phyloP scores from a whole-genome alignment of 2,888 invertebrate genomes.

The Volucella bombylans region DNA sequence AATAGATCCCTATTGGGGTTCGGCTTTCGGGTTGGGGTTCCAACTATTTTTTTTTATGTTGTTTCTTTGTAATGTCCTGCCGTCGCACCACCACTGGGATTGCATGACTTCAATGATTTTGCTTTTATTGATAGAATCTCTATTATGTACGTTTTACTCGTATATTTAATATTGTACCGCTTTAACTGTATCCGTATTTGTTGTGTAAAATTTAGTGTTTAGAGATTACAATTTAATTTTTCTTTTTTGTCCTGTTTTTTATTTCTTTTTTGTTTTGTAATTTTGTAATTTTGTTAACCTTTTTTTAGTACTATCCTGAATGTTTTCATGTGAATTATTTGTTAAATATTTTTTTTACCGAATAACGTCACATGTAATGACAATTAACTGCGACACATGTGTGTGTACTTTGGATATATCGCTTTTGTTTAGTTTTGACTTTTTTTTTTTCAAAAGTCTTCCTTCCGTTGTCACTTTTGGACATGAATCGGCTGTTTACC shows the following conservation, averaged over 20 bases:
- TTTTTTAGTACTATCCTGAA: not conserved
- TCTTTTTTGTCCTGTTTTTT: not conserved
- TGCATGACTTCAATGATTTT: slow-evolving; percentile 69
- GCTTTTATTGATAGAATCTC: slow-evolving; percentile 63
- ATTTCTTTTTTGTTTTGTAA: slow-evolving; percentile 13
- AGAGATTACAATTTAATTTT: slow-evolving; percentile 56
- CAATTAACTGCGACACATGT: slow-evolving; percentile 26
- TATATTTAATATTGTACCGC: slow-evolving; percentile 56
- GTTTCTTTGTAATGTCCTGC: not conserved
- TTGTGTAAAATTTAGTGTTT: slow-evolving; percentile 68
- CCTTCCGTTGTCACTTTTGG: not conserved
- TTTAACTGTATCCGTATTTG: slow-evolving; percentile 66
- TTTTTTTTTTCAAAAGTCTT: slow-evolving; percentile 7
- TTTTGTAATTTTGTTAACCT: slow-evolving; percentile 17
- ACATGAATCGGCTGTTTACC: not conserved
- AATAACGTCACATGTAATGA: slow-evolving; percentile 22
- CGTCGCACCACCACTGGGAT: slow-evolving; percentile 35
- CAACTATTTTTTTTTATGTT: not conserved
- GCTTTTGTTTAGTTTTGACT: slow-evolving; percentile 6
- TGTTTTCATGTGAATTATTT: no score
- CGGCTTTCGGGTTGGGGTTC: not conserved
- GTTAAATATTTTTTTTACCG: not conserved
- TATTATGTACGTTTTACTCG: slow-evolving; percentile 35
- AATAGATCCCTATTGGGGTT: slow-evolving; percentile 9
- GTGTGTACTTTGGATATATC: slow-evolving; percentile 30